Percentiles rank a stretch among this genome's conserved stretches.
Evolutionary conservation across 2,888 invertebrate species (phyloP).

Genomic region (Eupelmus urozonus): DNA sequence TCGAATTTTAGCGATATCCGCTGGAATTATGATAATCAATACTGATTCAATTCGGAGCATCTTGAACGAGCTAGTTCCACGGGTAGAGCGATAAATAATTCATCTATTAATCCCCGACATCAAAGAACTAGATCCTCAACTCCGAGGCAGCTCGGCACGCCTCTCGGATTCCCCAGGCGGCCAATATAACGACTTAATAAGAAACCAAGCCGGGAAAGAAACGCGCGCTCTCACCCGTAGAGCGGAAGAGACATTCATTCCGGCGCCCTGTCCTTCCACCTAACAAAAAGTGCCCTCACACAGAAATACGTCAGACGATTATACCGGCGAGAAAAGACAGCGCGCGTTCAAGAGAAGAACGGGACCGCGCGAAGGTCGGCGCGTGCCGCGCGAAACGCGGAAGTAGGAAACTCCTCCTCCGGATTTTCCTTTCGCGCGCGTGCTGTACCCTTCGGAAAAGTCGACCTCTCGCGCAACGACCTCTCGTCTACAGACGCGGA

Average conservation of each 20-base stretch:
- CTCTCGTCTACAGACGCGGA: not conserved
- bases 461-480: not conserved
- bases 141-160: too few relatives aligned
- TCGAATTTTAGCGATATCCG: too few relatives aligned
- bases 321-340: constrained; percentile 44
- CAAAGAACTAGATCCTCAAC: too few relatives aligned
- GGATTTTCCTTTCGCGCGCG: constrained; percentile 28
- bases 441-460: constrained; percentile 5
- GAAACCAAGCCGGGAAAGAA: not conserved
- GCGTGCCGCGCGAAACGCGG: constrained; percentile 47
- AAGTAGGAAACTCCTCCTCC: constrained; percentile 45
- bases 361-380: constrained; percentile 47
- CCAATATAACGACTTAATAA: not conserved
- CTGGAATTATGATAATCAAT: too few relatives aligned
- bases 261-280: not conserved
- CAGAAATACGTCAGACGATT: too few relatives aligned
- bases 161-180: too few relatives aligned
- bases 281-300: not conserved
- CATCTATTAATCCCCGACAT: too few relatives aligned
- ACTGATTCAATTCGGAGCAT: too few relatives aligned
- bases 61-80: too few relatives aligned
- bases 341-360: constrained; percentile 32
- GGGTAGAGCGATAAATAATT: too few relatives aligned
- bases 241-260: constrained; percentile 1
- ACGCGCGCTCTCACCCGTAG: not conserved